These are phyloP conservation scores for Ciconia boyciana DNA, from an alignment of 2,113 vertebrate species.

Conservation along the genomic window DNA sequence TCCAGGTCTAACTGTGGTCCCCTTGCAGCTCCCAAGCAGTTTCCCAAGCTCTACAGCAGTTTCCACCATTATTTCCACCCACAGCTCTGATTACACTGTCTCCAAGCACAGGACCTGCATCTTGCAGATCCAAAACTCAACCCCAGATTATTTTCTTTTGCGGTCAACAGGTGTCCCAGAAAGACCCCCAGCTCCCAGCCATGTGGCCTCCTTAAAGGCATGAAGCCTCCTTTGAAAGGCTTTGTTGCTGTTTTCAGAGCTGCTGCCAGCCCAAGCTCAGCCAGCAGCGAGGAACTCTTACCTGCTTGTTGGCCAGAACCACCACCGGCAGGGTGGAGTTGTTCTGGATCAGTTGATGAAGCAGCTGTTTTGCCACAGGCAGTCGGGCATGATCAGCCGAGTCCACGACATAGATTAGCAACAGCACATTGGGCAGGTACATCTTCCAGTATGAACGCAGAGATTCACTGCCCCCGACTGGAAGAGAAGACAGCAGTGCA, in stretches of 20 bases:
- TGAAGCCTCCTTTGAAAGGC: background rate
- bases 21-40: background rate
- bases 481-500: conserved; percentile 23
- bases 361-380: conserved; percentile 80
- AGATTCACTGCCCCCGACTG: conserved; percentile 88
- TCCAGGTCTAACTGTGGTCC: background rate
- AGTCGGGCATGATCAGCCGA: conserved; percentile 80
- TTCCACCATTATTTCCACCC: background rate
- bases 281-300: conserved; percentile 57
- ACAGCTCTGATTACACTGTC: background rate
- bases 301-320: conserved; percentile 96
- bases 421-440: conserved; percentile 80
- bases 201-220: background rate
- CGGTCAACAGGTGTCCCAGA: background rate
- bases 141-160: background rate
- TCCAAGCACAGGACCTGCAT: background rate
- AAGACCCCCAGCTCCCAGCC: background rate
- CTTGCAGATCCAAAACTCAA: background rate
- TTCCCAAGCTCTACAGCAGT: background rate
- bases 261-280: background rate
- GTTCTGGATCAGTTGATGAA: conserved; percentile 80
- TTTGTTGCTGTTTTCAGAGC: background rate
- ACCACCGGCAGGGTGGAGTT: conserved; percentile 84
- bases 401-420: conserved; percentile 92
- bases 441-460: conserved; percentile 84